phyloP scores from a whole-genome alignment of 2,888 invertebrate genomes.

The Liodrosophila aerea region DNA sequence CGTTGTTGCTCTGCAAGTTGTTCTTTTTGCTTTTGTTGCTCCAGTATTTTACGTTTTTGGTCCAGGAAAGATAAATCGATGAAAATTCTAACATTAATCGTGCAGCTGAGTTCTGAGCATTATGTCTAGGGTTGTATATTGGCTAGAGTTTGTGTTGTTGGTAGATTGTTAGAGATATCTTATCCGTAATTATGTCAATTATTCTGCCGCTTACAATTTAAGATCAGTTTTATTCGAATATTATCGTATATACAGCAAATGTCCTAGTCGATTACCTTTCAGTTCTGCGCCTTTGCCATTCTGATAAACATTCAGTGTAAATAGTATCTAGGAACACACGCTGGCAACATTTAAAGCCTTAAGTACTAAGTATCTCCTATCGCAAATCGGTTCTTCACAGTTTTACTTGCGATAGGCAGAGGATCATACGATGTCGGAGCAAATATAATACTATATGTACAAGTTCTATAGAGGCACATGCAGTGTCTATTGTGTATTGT shows the following conservation, averaged over 20 bases:
- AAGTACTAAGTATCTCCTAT: constrained; percentile 24
- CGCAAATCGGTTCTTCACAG: constrained; percentile 32
- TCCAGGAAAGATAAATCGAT: constrained; percentile 92
- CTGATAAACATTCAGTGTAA: constrained; percentile 17
- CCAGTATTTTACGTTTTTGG: constrained; percentile 87
- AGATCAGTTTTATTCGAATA: constrained; percentile 7
- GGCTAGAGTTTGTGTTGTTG: constrained; percentile 41
- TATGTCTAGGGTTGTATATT: constrained; percentile 41
- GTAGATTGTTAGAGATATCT: constrained; percentile 40
- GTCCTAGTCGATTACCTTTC: constrained; percentile 38
- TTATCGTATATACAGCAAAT: constrained; percentile 36
- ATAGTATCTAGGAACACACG: constrained; percentile 19
- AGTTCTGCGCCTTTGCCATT: constrained; percentile 47
- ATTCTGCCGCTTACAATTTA: constrained; percentile 27
- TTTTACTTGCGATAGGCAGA: constrained; percentile 31
- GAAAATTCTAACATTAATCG: constrained; percentile 87
- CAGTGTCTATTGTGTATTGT: constrained; percentile 41
- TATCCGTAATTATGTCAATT: constrained; percentile 22
- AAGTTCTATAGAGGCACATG: constrained; percentile 49
- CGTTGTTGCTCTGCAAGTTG: constrained; percentile 81
- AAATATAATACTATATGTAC: constrained; percentile 17
- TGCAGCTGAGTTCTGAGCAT: constrained; percentile 81
- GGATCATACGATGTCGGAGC: constrained; percentile 8
- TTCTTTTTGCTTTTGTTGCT: constrained; percentile 84
- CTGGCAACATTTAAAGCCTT: constrained; percentile 60